phyloP scores from a whole-genome alignment of 1,140 invertebrate species.

The Rhagoletis pomonella region DNA sequence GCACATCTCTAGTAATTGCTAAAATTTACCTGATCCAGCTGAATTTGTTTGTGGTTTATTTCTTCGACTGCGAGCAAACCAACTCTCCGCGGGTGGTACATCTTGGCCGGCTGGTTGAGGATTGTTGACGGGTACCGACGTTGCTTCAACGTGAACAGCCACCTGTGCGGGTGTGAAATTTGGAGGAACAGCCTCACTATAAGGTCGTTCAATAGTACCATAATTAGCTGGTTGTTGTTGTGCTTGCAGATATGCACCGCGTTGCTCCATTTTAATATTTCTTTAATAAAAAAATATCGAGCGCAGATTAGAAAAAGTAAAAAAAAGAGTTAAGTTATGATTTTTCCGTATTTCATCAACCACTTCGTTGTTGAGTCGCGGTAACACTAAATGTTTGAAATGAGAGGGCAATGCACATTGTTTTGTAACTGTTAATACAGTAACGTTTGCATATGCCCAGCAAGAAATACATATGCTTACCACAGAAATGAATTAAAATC shows the following conservation, averaged over 20 bases:
- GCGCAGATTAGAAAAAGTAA: too few relatives aligned
- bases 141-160: not conserved
- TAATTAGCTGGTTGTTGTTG: not conserved
- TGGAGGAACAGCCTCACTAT: not conserved
- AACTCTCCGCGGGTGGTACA: constrained; percentile 8
- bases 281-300: too few relatives aligned
- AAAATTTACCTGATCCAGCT: constrained; percentile 52
- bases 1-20: not conserved
- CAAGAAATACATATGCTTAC: too few relatives aligned
- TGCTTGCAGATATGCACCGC: not conserved
- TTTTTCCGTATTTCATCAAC: not conserved
- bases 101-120: not conserved
- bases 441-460: too few relatives aligned
- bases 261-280: not conserved
- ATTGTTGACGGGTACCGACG: not conserved
- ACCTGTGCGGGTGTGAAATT: not conserved
- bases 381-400: not conserved
- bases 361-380: not conserved
- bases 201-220: not conserved
- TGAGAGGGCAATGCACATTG: too few relatives aligned
- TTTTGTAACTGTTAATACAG: too few relatives aligned
- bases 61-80: constrained; percentile 35
- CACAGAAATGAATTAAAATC: too few relatives aligned
- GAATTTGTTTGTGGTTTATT: constrained; percentile 56
- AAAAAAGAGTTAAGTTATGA: not conserved